Percentiles rank a stretch among this genome's conserved stretches.
Conservation (phyloP, 2,113 vertebrate genomes). For the Scartelaos histophorus region DNA sequence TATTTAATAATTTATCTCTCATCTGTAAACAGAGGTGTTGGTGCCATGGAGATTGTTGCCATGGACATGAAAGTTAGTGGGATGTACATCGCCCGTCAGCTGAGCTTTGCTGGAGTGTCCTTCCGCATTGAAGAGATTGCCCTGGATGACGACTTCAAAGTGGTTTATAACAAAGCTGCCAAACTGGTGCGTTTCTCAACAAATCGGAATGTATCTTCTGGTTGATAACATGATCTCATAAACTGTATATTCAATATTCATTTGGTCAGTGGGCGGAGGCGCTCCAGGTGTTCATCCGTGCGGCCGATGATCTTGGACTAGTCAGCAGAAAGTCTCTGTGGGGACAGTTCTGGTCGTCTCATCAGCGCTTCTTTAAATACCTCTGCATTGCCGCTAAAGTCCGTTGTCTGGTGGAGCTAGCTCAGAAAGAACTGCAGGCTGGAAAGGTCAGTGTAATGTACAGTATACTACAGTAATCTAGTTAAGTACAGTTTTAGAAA, state of each 20-base stretch:
- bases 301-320: conserved; percentile 87
- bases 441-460: conserved; percentile 82
- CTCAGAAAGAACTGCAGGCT: conserved; percentile 84
- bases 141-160: conserved; percentile 84
- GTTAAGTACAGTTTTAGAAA: background rate
- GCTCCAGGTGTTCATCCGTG: conserved; percentile 87
- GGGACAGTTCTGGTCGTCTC: conserved; percentile 98
- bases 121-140: conserved; percentile 96
- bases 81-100: conserved; percentile 98
- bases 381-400: conserved; percentile 97
- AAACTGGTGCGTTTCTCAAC: conserved; percentile 82
- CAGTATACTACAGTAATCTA: background rate
- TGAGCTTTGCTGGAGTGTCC: conserved; percentile 96
- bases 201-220: background rate
- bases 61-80: conserved; percentile 99
- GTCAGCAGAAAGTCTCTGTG: conserved; percentile 94
- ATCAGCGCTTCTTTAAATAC: conserved; percentile 99
- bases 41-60: conserved; percentile 98
- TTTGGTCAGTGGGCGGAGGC: conserved; percentile 92
- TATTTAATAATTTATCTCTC: conserved; percentile 30
- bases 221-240: background rate
- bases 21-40: conserved; percentile 84
- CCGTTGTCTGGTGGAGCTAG: conserved; percentile 89
- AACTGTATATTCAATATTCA: conserved; percentile 10
- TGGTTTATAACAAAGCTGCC: conserved; percentile 93